Evolutionary conservation across 2,888 invertebrate species (phyloP).

Genomic region (Serrognathus titanus): DNA sequence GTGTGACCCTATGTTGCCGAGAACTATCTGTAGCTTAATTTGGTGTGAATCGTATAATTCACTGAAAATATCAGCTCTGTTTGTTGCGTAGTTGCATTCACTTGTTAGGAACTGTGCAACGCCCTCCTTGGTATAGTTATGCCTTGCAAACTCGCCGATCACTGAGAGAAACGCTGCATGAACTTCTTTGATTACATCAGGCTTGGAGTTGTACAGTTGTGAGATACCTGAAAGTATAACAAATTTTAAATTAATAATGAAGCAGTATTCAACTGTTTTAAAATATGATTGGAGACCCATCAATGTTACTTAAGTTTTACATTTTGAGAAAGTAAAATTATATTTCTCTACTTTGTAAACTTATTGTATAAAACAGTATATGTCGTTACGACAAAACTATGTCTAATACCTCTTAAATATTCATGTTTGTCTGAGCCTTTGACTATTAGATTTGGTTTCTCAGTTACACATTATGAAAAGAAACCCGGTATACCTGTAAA

Average conservation of each 20-base stretch:
- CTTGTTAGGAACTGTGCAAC: conserved; percentile 31
- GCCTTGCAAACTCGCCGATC: conserved; percentile 37
- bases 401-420: no score
- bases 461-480: no score
- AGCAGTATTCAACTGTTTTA: neutral
- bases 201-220: conserved; percentile 38
- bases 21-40: conserved; percentile 33
- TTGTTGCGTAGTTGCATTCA: conserved; percentile 34
- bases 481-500: no score
- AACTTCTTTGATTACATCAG: conserved; percentile 41
- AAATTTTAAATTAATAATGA: neutral
- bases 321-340: neutral
- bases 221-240: conserved; percentile 33
- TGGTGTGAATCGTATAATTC: conserved; percentile 38
- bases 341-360: neutral
- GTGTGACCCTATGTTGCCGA: conserved; percentile 42
- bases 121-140: conserved; percentile 32
- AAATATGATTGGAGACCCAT: no score
- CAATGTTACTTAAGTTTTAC: no score
- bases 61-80: conserved; percentile 30
- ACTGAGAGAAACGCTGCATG: conserved; percentile 39
- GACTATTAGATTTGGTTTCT: no score
- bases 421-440: no score
- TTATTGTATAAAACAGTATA: no score
- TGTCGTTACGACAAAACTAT: no score